A percentile compares a stretch with the other conserved stretches of the same genome.
phyloP scores from a whole-genome alignment of 2,113 vertebrate species.

The Rhinichthys klamathensis region DNA sequence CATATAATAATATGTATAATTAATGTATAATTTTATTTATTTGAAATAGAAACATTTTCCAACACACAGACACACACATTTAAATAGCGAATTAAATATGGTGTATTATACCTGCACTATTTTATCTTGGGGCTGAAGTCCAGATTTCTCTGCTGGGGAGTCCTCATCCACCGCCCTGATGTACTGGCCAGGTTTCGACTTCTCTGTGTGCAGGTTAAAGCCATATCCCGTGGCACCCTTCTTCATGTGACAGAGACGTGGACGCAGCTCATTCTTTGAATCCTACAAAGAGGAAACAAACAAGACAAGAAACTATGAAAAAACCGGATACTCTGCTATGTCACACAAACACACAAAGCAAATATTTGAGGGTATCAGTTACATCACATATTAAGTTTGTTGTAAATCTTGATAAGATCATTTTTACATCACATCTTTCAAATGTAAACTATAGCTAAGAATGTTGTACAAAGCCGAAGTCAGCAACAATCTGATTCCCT shows the following conservation, averaged over 20 bases:
- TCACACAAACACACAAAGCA: neutral
- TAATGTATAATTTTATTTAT: too few species aligned
- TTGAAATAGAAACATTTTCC: neutral
- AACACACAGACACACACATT: neutral
- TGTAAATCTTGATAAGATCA: neutral
- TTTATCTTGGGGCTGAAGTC: constrained; percentile 89
- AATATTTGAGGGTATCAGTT: neutral
- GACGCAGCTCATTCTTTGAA: constrained; percentile 75
- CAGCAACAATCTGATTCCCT: neutral
- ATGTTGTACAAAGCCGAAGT: neutral
- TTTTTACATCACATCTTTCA: neutral
- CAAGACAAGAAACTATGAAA: neutral
- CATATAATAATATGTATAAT: too few species aligned
- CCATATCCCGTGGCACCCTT: constrained; percentile 89
- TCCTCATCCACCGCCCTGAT: constrained; percentile 90
- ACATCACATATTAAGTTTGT: neutral
- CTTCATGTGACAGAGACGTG: constrained; percentile 89
- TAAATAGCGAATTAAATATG: neutral
- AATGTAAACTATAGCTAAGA: neutral
- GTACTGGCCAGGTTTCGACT: constrained; percentile 90
- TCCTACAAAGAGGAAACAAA: constrained; percentile 30
- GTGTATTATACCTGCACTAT: constrained; percentile 84
- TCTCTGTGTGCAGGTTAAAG: constrained; percentile 97
- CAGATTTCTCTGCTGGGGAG: constrained; percentile 85
- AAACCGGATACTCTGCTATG: neutral